These are phyloP conservation scores for Gryllus longicercus DNA, from an alignment of 2,888 invertebrate genomes.

Conservation along the genomic window DNA sequence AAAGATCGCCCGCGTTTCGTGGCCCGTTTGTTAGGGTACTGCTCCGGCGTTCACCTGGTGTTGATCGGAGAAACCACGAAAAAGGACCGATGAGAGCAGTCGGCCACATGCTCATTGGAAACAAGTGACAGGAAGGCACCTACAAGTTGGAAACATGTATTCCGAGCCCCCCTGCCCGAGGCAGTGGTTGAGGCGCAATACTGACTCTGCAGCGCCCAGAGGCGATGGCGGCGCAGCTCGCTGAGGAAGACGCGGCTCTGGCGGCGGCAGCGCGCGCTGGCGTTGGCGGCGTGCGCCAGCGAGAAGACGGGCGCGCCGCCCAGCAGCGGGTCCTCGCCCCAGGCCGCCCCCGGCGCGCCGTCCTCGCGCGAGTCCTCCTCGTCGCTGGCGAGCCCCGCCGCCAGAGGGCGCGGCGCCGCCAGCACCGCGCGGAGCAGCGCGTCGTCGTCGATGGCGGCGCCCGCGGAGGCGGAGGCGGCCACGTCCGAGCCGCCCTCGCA, in stretches of 20 bases:
- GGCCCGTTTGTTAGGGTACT: too few species aligned
- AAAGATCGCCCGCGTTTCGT: too few species aligned
- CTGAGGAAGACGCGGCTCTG: conserved; percentile 66
- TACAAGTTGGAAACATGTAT: too few species aligned
- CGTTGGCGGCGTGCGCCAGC: conserved; percentile 37
- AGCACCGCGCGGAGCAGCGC: background rate
- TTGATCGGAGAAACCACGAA: too few species aligned
- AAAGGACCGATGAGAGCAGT: too few species aligned
- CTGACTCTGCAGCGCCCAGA: conserved; percentile 73
- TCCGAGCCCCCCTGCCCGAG: too few species aligned
- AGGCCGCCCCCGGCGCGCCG: background rate
- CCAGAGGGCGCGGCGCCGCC: background rate
- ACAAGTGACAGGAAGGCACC: too few species aligned
- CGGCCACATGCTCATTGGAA: too few species aligned
- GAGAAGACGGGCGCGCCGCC: conserved; percentile 12
- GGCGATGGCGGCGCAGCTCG: conserved; percentile 63
- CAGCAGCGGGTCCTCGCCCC: background rate
- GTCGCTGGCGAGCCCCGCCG: background rate
- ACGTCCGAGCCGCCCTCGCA: background rate
- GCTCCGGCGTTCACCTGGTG: too few species aligned
- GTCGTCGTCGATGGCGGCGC: background rate
- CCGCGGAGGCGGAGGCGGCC: background rate
- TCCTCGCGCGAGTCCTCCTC: background rate
- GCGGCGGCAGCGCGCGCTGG: conserved; percentile 63
- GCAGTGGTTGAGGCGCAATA: conserved; percentile 35